Evolutionary conservation across 2,113 vertebrate genomes (phyloP).

Genomic region (Notechis scutatus): DNA sequence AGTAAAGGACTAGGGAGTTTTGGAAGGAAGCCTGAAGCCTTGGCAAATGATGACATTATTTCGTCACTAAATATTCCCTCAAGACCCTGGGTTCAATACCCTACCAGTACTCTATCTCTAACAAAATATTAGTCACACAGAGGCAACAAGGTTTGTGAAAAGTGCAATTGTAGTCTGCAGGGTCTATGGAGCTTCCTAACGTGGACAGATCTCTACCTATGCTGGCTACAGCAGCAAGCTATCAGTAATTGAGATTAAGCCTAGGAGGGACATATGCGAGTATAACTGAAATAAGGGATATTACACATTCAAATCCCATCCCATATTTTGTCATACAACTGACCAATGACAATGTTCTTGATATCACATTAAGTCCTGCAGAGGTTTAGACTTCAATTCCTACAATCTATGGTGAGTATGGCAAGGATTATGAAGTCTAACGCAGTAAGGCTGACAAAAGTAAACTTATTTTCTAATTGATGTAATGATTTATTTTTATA

Average conservation of each 20-base stretch:
- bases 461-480: rapidly evolving
- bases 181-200: not conserved
- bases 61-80: not conserved
- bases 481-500: not conserved
- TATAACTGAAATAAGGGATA: not conserved
- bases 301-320: not conserved
- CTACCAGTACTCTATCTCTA: not conserved
- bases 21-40: not conserved
- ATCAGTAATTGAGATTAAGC: not conserved
- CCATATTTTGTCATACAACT: not conserved
- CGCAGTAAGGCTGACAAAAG: not conserved
- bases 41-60: not conserved
- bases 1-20: too few relatives aligned
- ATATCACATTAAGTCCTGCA: not conserved
- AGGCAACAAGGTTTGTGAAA: not conserved
- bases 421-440: not conserved
- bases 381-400: not conserved
- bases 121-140: not conserved
- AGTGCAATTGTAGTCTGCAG: not conserved
- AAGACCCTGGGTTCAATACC: not conserved
- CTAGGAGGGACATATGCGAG: not conserved
- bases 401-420: not conserved
- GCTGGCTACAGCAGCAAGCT: not conserved
- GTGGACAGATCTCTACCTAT: not conserved
- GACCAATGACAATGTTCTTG: not conserved